Conservation (phyloP, 2,113 vertebrate species). For the Triplophysa tibetana region DNA sequence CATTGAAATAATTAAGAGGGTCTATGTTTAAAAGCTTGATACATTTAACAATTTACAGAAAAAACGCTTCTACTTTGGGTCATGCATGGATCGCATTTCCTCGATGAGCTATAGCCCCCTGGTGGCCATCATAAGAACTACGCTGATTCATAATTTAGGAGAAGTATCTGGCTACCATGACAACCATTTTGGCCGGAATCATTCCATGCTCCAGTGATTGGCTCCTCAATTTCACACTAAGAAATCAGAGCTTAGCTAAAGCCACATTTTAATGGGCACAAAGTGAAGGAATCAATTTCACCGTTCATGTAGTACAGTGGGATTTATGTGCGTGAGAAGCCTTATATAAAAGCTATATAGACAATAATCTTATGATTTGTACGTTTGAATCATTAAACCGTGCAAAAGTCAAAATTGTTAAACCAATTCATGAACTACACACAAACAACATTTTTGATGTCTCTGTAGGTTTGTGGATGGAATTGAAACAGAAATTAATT, state of each 20-base stretch:
- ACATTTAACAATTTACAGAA: not conserved
- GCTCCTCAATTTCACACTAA: constrained; percentile 32
- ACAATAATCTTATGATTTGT: not conserved
- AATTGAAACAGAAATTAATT: constrained; percentile 74
- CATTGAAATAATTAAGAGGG: not conserved
- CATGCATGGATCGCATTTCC: not conserved
- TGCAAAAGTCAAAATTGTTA: not conserved
- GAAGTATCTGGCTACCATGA: constrained; percentile 64
- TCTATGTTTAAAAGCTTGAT: not conserved
- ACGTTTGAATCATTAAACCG: not conserved
- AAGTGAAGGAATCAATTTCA: constrained; percentile 9
- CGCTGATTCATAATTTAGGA: constrained; percentile 46
- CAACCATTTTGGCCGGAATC: constrained; percentile 57
- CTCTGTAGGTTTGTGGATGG: constrained; percentile 77
- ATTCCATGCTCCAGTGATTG: constrained; percentile 9
- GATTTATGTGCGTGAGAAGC: not conserved
- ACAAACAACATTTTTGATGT: not conserved
- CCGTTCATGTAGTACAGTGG: not conserved
- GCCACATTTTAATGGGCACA: not conserved
- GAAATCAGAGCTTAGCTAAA: constrained; percentile 25
- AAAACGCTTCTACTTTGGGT: not conserved
- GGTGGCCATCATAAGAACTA: constrained; percentile 28
- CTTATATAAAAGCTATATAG: not conserved
- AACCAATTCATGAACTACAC: not conserved
- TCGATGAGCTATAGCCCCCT: constrained; percentile 35